Base-by-base conservation (phyloP, 2,113 vertebrate genomes). In the Himantopus leucocephalus region DNA sequence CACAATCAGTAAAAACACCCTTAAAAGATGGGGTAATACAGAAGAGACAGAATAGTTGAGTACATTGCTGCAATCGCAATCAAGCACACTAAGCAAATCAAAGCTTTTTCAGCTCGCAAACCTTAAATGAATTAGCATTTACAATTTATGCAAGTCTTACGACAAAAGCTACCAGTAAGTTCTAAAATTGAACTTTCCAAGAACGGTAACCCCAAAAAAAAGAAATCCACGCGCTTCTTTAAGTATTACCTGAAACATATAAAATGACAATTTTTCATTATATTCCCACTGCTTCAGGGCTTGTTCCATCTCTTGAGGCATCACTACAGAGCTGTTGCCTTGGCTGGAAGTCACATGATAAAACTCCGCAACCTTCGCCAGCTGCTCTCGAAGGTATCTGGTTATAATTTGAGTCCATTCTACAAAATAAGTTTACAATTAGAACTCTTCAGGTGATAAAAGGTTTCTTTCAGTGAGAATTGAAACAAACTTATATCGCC, bases 371-470 rank as follows among this genome's bases (percentile, higher is more conserved):
- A 98, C 97, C 96, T 98, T 98, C 26, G 88, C 96, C 96, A 98
- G 62, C 79, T 98, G 98, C 87, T 98, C 98, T 58, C 98, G 97
- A 62, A 98, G 98, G 48, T 98, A 98, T 32, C 97, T 97, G 67
- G 98, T 98, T 77, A 98, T 94, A 78, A 98, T 98, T 5, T 98
- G 98, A 37, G 98, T 98, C 98, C 98, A 98, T 78, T 98, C 98
- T 98, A 76, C 59, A 78, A 88, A 91, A 45, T 2, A 72, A 75
- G 29, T 79, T 67, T 52, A 58, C 73, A 93, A 74, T 90, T 30
- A 72, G 73, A 75, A 82, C 66, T 45, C 39, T 52, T 32, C 37
- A 52, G 73, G 53, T 14, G 77, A 41, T 8, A 37, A 48, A 41
- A 63, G 43, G 21, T 50, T 79, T 68, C 41, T 52, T 72, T 41